Evolutionary conservation across 2,888 invertebrate species (phyloP).

Genomic region (Plusia festucae): DNA sequence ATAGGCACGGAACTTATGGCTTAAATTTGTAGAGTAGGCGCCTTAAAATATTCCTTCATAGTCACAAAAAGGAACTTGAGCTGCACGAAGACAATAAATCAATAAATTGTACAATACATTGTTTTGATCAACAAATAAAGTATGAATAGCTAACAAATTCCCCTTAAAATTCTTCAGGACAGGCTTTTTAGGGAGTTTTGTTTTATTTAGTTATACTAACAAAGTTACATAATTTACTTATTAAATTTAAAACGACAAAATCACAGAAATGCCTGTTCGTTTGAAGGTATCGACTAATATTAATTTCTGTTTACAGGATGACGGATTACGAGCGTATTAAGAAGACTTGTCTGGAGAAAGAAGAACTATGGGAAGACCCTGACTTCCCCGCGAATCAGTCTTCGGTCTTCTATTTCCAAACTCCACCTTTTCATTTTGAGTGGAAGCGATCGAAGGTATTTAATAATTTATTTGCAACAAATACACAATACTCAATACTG

Average conservation of each 20-base stretch:
- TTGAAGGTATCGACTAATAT: too few relatives aligned
- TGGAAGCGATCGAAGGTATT: slow-evolving; percentile 96
- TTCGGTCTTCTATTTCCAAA: slow-evolving; percentile 97
- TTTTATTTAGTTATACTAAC: not conserved
- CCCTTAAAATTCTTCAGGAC: not conserved
- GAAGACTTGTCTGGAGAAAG: slow-evolving; percentile 93
- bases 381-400: slow-evolving; percentile 97
- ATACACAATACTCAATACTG: too few relatives aligned
- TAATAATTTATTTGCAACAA: not conserved
- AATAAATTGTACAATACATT: too few relatives aligned
- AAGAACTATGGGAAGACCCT: slow-evolving; percentile 96
- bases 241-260: too few relatives aligned
- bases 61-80: too few relatives aligned
- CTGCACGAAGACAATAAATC: too few relatives aligned
- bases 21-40: too few relatives aligned
- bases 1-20: too few relatives aligned
- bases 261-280: too few relatives aligned
- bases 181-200: not conserved
- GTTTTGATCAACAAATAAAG: not conserved
- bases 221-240: too few relatives aligned
- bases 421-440: slow-evolving; percentile 97
- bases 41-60: too few relatives aligned
- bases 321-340: slow-evolving; percentile 96
- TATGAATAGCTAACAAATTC: not conserved
- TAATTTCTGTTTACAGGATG: slow-evolving; percentile 81